phyloP scores from a whole-genome alignment of 1,140 invertebrate genomes.

The Pentalonia nigronervosa region DNA sequence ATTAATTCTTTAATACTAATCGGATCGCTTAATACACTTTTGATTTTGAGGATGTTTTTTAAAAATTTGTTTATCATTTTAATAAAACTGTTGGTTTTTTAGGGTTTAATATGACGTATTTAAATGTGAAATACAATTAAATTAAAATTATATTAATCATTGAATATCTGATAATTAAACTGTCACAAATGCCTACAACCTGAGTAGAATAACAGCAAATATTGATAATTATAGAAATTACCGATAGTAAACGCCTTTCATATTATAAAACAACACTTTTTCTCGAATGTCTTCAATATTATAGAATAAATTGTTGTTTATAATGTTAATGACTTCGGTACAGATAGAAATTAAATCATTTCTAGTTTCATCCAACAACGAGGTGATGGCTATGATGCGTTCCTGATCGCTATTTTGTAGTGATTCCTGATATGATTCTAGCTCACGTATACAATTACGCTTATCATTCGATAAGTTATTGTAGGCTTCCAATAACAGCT shows the following conservation, averaged over 20 bases:
- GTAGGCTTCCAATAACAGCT: neutral
- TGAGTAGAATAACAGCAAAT: neutral
- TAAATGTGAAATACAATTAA: neutral
- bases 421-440: neutral
- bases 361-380: neutral
- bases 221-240: neutral
- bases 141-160: neutral
- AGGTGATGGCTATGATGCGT: neutral
- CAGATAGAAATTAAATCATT: neutral
- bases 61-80: neutral
- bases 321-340: neutral
- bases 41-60: neutral
- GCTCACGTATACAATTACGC: neutral
- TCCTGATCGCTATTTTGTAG: neutral
- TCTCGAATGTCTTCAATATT: neutral
- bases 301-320: neutral
- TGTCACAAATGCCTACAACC: neutral
- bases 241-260: neutral
- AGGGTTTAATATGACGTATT: neutral
- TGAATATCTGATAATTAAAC: neutral
- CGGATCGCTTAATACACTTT: neutral
- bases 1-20: neutral
- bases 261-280: constrained; percentile 9
- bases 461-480: neutral
- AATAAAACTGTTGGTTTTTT: neutral